A percentile compares a stretch with the other conserved stretches of the same genome.
These are phyloP conservation scores for Lasaia peninsularis DNA, from an alignment of 1,140 invertebrate species.

Conservation along the genomic window DNA sequence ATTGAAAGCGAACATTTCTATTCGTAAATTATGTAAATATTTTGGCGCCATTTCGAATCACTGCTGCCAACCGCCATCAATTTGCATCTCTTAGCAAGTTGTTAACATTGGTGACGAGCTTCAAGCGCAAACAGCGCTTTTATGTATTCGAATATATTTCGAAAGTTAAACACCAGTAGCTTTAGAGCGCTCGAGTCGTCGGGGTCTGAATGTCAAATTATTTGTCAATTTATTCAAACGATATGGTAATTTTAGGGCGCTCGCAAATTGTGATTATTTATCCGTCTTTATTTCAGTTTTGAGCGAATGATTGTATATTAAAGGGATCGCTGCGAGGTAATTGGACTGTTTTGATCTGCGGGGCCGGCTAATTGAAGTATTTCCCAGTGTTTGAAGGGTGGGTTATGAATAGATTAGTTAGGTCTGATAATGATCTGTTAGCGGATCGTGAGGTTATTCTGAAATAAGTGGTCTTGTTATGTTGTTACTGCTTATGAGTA, in stretches of 20 bases:
- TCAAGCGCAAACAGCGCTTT: constrained; percentile 40
- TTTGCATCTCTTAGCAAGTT: constrained; percentile 68
- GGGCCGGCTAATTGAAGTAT: constrained; percentile 63
- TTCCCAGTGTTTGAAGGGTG: constrained; percentile 60
- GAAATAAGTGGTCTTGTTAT: constrained; percentile 34
- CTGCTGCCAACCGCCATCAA: constrained; percentile 63
- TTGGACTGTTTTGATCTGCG: constrained; percentile 66
- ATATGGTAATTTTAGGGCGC: constrained; percentile 66
- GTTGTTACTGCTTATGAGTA: constrained; percentile 33
- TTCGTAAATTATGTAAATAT: constrained; percentile 67
- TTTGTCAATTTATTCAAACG: constrained; percentile 66
- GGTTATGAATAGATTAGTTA: constrained; percentile 70
- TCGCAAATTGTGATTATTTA: constrained; percentile 65
- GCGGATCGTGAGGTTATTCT: constrained; percentile 43
- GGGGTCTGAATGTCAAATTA: constrained; percentile 56
- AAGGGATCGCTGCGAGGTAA: constrained; percentile 62
- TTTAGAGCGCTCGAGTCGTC: constrained; percentile 39
- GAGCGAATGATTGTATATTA: constrained; percentile 62
- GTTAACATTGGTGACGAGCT: constrained; percentile 40
- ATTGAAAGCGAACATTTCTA: constrained; percentile 49
- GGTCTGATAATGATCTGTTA: constrained; percentile 53
- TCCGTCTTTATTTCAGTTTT: constrained; percentile 65
- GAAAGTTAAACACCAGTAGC: constrained; percentile 15
- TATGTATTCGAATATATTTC: not conserved
- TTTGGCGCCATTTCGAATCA: constrained; percentile 67